These are phyloP conservation scores for Choristoneura rosaceana DNA, from an alignment of 2,888 invertebrate species.

Conservation along the genomic window DNA sequence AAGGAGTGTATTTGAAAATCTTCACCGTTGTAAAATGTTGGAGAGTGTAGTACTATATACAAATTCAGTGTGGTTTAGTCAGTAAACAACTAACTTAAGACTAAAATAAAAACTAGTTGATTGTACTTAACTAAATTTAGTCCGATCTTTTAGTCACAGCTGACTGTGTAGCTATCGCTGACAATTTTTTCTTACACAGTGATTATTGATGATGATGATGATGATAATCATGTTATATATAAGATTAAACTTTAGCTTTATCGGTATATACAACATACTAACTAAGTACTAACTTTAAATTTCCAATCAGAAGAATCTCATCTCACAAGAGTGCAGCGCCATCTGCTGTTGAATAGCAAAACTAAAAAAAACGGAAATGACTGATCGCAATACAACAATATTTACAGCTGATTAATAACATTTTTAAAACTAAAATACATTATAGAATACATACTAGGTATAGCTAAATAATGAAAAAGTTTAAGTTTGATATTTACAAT, in stretches of 20 bases:
- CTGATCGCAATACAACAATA: background rate
- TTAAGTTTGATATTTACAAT: background rate
- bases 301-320: background rate
- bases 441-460: too few species aligned
- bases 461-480: too few species aligned
- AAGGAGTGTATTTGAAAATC: too few species aligned
- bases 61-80: too few species aligned
- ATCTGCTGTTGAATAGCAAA: constrained; percentile 59
- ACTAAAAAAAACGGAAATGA: background rate
- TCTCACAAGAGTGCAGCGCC: constrained; percentile 46
- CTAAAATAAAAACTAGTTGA: too few species aligned
- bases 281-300: background rate
- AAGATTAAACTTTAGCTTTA: background rate
- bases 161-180: background rate
- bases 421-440: background rate
- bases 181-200: too few species aligned
- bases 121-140: too few species aligned
- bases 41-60: too few species aligned
- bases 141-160: too few species aligned
- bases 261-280: background rate
- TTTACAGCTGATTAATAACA: background rate
- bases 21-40: too few species aligned
- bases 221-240: background rate
- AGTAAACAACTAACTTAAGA: too few species aligned
- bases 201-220: too few species aligned